Conservation (phyloP, 2,797 vertebrate species). For the Gymnothorax reevesii region DNA sequence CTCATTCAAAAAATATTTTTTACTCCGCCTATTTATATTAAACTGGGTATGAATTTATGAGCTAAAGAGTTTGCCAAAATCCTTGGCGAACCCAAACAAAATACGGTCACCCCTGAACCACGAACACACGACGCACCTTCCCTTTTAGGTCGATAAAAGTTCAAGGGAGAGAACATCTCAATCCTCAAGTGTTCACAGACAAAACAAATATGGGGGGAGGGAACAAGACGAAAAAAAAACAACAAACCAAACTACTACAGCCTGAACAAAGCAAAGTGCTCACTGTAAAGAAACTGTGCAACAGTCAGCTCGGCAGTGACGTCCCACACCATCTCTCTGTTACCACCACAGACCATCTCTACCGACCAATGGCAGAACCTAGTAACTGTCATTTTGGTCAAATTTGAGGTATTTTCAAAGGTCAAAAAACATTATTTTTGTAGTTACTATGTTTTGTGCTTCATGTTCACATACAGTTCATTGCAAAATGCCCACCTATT, state of each 20-base stretch:
- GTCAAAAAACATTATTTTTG: no score
- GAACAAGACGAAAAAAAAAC: no score
- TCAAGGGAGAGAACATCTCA: neutral
- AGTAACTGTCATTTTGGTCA: no score
- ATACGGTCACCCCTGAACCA: slow-evolving; percentile 1
- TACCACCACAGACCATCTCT: neutral
- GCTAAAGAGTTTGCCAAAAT: slow-evolving; percentile 50
- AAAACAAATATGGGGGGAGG: neutral
- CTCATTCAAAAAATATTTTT: no score
- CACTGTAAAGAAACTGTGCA: neutral
- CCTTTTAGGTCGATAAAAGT: neutral
- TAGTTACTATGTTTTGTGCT: no score
- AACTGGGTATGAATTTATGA: neutral
- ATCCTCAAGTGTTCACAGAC: neutral
- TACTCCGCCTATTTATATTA: no score
- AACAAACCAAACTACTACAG: neutral
- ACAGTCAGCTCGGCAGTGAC: neutral
- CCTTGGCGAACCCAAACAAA: slow-evolving; percentile 49
- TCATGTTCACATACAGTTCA: no score
- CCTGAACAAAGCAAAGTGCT: neutral
- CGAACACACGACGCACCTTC: neutral
- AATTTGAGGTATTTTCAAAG: no score
- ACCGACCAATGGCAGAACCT: no score
- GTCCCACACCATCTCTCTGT: neutral
- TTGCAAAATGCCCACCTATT: no score